These are phyloP conservation scores for Troides oblongomaculatus DNA, from an alignment of 2,888 invertebrate species.

Conservation along the genomic window DNA sequence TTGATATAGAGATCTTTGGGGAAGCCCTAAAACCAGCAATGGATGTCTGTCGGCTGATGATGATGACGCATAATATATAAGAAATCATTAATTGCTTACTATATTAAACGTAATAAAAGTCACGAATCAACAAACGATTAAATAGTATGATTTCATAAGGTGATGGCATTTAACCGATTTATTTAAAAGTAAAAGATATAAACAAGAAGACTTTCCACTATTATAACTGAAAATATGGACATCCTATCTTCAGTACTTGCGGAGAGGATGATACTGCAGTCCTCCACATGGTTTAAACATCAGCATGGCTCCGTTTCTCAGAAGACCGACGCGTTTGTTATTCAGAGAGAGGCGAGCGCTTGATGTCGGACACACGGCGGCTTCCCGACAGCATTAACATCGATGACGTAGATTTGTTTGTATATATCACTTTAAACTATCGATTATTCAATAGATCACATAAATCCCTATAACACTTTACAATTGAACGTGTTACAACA, in stretches of 20 bases:
- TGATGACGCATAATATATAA: too few relatives aligned
- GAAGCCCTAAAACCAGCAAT: too few relatives aligned
- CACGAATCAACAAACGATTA: too few relatives aligned
- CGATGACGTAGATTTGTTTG: conserved; percentile 5
- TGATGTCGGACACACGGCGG: conserved; percentile 6
- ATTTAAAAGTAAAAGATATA: too few relatives aligned
- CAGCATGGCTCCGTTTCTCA: conserved; percentile 1
- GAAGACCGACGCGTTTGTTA: conserved; percentile 14
- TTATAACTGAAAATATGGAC: too few relatives aligned
- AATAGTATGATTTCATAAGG: too few relatives aligned
- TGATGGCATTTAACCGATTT: too few relatives aligned
- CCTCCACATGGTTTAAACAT: conserved; percentile 6
- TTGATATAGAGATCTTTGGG: too few relatives aligned
- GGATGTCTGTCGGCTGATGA: too few relatives aligned
- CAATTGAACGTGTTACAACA: neutral
- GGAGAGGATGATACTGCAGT: neutral
- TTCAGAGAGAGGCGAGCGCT: conserved; percentile 13
- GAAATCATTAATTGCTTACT: too few relatives aligned
- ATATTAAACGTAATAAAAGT: too few relatives aligned
- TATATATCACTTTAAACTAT: conserved; percentile 20
- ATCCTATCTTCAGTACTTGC: neutral
- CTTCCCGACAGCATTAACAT: neutral
- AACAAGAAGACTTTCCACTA: too few relatives aligned
- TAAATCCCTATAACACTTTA: conserved; percentile 1
- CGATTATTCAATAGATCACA: conserved; percentile 14